Evolutionary conservation across 2,113 vertebrate genomes (phyloP), one percentile per base, ranked within the genome.

Genomic region (Perca schrenkii): DNA sequence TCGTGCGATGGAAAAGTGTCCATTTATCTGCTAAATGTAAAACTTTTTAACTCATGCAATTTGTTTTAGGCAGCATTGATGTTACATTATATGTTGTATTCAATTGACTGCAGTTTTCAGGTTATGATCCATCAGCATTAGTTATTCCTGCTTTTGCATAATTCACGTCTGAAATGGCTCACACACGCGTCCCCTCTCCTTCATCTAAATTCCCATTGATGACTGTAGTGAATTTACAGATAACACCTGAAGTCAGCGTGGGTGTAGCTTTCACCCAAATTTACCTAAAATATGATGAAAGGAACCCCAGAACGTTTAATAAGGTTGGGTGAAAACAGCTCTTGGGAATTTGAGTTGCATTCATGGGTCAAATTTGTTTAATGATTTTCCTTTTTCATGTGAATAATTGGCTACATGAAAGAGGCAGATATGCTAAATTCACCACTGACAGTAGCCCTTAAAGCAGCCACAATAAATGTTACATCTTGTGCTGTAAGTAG

Each of bases 341-440:
- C 64, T 56, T 11, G 74, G 79, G 72, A 88, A 76, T 84, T 75
- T 40, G 52, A 62, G 49, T 74, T 70, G 72, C 66, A 82, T 81
- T 82, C 64, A 65, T 68, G 78, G 76, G 86, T 84, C 85, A 87
- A 52, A 89, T 86, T 77, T 88, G 57, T 89, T 89, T 85, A 90
- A 85, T 89, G 73, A 79, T 85, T 87, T 89, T 82, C 46, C 36
- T 69, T 82, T 82, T 87, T 84, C 73, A 76, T 86, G 74, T 82
- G 58, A 82, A 58, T 88, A 91, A 92, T 88, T 89, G 88, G 86
- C 46, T 76, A 79, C 82, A 90, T 92, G 73, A 91, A 89, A 90
- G 80, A 79, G 67, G 50, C 25, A 58, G 79, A 86, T 36, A 86
- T 73, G 71, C 34, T 58, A 74, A 43, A 88, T 81, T 68, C 25